A percentile compares a stretch with the other conserved stretches of the same genome.
These are phyloP conservation scores for Dicrurus megarhynchus DNA, from an alignment of 2,113 vertebrate genomes.

Conservation along the genomic window DNA sequence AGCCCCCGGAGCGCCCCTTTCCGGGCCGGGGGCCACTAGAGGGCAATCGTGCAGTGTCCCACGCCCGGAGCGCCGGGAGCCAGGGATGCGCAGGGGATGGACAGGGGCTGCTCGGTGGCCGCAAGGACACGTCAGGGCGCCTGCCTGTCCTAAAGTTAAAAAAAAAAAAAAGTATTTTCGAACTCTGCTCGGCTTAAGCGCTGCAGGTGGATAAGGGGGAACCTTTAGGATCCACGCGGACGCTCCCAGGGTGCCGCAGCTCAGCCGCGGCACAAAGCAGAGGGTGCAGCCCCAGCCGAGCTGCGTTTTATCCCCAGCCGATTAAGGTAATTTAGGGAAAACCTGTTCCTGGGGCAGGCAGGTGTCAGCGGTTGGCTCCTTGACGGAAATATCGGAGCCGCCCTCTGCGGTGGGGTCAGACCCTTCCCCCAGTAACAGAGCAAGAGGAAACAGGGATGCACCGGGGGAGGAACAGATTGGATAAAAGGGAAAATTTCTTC, in stretches of 20 bases:
- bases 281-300: fast-evolving
- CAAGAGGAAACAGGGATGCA: neutral
- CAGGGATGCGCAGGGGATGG: neutral
- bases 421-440: fast-evolving
- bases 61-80: neutral
- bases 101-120: neutral
- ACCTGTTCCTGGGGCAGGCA: neutral
- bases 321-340: neutral
- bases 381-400: neutral
- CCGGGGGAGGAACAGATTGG: neutral
- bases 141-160: fast-evolving
- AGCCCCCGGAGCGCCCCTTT: neutral
- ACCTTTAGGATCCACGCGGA: fast-evolving
- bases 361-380: neutral
- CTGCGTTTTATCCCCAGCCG: neutral
- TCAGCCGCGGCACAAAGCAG: neutral
- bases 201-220: too few relatives aligned
- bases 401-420: neutral
- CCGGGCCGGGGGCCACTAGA: slow-evolving; percentile 6
- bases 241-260: fast-evolving
- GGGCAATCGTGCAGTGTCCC: slow-evolving; percentile 41
- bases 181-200: neutral
- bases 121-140: neutral
- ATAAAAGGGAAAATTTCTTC: too few relatives aligned
- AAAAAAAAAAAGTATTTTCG: fast-evolving